These are phyloP conservation scores for Phalacrocorax aristotelis DNA, from an alignment of 2,113 vertebrate genomes.

Conservation along the genomic window DNA sequence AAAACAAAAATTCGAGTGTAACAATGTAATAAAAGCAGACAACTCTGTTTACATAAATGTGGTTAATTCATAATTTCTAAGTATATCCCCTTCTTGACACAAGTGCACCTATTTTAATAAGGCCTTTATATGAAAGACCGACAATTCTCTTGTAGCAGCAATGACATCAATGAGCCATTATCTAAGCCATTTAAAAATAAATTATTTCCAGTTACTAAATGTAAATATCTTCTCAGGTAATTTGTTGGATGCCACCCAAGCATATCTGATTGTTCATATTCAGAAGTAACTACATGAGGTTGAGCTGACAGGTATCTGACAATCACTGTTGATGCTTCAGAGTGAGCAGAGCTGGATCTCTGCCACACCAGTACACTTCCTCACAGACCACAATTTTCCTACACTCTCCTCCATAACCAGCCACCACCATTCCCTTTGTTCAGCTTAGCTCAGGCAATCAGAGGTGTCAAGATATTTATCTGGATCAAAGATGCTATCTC, in stretches of 20 bases:
- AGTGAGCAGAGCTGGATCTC: not conserved
- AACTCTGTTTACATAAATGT: not conserved
- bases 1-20: not conserved
- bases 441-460: not conserved
- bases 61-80: not conserved
- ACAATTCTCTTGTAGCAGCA: not conserved
- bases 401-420: not conserved
- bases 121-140: not conserved
- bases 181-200: not conserved
- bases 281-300: not conserved
- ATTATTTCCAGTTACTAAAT: not conserved
- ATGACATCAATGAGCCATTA: not conserved
- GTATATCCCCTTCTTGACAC: not conserved
- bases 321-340: not conserved
- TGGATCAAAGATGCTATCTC: not conserved
- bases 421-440: fast-evolving
- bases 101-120: not conserved
- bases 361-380: not conserved
- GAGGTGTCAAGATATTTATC: not conserved
- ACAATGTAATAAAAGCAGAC: not conserved
- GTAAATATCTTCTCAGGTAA: not conserved
- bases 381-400: not conserved
- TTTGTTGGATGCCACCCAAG: not conserved
- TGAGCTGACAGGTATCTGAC: not conserved
- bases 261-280: not conserved